Evolutionary conservation across 2,888 invertebrate species (phyloP), one percentile per base, ranked within the genome.

Genomic region (Sphaeridia pumilis): DNA sequence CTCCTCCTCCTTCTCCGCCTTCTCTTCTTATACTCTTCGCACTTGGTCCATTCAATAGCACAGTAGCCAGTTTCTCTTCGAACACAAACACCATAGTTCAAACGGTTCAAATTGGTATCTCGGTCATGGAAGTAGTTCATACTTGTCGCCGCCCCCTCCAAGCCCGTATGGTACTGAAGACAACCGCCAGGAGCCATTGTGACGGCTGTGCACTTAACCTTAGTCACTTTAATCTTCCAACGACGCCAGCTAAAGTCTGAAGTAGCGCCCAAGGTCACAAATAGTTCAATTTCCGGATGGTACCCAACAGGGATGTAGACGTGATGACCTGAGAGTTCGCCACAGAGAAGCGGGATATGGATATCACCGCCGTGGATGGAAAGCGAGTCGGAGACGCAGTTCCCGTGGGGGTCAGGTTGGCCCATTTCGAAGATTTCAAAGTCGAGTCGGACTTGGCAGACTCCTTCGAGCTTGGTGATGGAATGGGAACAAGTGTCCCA

Each of bases 361-460:
- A 56, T 44, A 38, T 63, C 63, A 2, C 57, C 56, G 21, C 64
- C 64, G n/a, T 60, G 49, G 25, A 65, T 50, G 26, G 35, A 21
- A 35, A 65, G 55, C n/a, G 41, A 42, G 38, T 63, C 64, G 17
- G 36, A 31, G 57, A 54, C 56, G 46, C 64, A 65, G 12, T 43
- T 25, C 5, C 64, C 64, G 21, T 57, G 52, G 7, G 47, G 22
- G 4, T 49, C 44, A 14, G 64, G 63, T 3, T 38, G 54, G 3
- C 55, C 57, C 46, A 82, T 82, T 75, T 84, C 82, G 67, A 85
- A 80, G 68, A 75, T 76, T 4, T 76, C 68, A 64, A 85, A 82
- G 66, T 84, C 84, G 52, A 85, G 70, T 43, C 82, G 72, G 58
- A 87, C 71, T 68, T 85, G 85, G 60, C 75, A 76, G n/a, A 86